Base-by-base conservation (phyloP, 2,888 invertebrate species). In the Seladonia tumulorum region DNA sequence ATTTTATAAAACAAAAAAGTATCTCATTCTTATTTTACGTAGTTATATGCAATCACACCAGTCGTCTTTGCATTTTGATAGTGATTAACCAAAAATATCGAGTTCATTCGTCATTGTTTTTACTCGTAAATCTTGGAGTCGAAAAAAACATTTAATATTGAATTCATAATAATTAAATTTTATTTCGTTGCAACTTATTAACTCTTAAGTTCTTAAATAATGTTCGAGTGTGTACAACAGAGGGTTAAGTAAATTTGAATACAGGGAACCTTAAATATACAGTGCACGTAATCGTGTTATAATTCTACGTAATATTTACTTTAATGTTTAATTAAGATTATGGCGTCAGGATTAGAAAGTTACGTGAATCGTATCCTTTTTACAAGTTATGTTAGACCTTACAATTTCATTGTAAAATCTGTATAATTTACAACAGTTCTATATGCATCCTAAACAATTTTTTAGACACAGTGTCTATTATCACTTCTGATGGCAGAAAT, bases 401-500 rank as follows among this genome's bases (percentile, higher is more conserved):
- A 66, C 14, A 2, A 63, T 22, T 29, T 16, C 25, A 35, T 42
- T 60, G 63, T 47, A 45, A 29, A 22, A 63, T 57, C 25, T 18
- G n/a, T 35, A 79, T 74, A 72, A 45, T 76, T 77, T 71, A 77
- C 68, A 68, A 14, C 73, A 14, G 60, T 81, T 82, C n/a, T 76
- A 76, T 79, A 45, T 72, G 42, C 57, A 63, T 87, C 63, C 91
- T 88, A 90, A 89, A 86, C 72, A 89, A 79, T 89, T 82, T 88
- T 78, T 68, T 88, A 97, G 97, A 98, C 95, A 98, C 98, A 57
- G 98, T 99, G 80, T 99, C 98, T 57, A 98, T 99, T 87, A 99
- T 99, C 92, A 99, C 99, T 77, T 97, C 99, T 18, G 99, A 99
- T 96, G 99, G 99, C 70, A 96, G 99, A 90, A 99, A 99, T 95